A percentile compares a stretch with the other conserved stretches of the same genome.
Conservation (phyloP, 1,140 invertebrate genomes). For the Chymomyza costata region DNA sequence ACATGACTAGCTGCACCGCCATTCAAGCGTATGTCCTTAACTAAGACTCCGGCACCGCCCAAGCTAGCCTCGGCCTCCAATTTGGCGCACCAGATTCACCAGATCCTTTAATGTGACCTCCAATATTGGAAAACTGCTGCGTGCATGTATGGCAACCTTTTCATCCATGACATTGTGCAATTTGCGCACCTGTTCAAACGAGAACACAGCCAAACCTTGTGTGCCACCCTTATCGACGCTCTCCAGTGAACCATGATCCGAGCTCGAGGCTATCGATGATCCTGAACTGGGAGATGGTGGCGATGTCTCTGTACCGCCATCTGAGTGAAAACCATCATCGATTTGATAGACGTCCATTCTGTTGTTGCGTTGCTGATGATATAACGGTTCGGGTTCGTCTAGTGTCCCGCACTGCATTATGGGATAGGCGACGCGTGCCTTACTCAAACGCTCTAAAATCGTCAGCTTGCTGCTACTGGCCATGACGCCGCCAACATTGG, state of each 20-base stretch:
- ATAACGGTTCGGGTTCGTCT: constrained; percentile 37
- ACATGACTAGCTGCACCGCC: constrained; percentile 96
- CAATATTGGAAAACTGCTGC: constrained; percentile 97
- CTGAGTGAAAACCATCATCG: constrained; percentile 44
- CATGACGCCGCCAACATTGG: constrained; percentile 23
- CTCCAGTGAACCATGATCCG: constrained; percentile 47
- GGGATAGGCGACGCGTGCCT: constrained; percentile 25
- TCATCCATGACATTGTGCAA: constrained; percentile 96
- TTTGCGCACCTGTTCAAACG: constrained; percentile 93
- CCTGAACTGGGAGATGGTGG: constrained; percentile 43
- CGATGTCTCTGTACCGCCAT: constrained; percentile 39
- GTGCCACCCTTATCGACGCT: constrained; percentile 66
- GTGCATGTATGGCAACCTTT: constrained; percentile 93
- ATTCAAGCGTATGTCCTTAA: constrained; percentile 94
- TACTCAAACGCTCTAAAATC: constrained; percentile 28
- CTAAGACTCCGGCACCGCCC: constrained; percentile 86
- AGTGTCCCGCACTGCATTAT: constrained; percentile 48
- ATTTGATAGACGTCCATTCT: constrained; percentile 48
- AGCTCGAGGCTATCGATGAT: constrained; percentile 42
- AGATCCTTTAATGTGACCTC: constrained; percentile 93
- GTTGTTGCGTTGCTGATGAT: constrained; percentile 28
- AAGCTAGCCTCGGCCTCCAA: constrained; percentile 81
- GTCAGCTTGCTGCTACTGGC: constrained; percentile 17
- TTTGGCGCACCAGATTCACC: constrained; percentile 90
- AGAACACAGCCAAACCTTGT: constrained; percentile 89